Conservation (phyloP, 2,888 invertebrate genomes). For the Epistrophe grossulariae region DNA sequence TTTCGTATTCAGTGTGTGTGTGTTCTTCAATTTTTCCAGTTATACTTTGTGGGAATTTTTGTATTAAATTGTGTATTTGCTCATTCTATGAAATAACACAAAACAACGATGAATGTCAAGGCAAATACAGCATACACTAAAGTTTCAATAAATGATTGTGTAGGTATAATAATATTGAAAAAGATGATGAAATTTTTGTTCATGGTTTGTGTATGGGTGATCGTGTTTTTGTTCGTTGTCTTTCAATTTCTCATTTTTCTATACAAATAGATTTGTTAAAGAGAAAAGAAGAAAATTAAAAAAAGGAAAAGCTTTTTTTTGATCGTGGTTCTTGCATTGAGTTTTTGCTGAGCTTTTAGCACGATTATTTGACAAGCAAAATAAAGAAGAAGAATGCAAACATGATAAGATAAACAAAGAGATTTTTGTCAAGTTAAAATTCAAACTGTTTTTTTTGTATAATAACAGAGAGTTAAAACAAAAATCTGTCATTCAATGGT, state of each 20-base stretch:
- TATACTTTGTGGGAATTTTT: conserved; percentile 18
- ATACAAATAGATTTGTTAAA: conserved; percentile 53
- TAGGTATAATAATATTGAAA: conserved; percentile 44
- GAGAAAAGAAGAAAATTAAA: background rate
- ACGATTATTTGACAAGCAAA: conserved; percentile 45
- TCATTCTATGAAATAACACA: conserved; percentile 57
- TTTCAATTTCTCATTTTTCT: conserved; percentile 69
- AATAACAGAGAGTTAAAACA: too few relatives aligned
- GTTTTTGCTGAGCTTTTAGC: conserved; percentile 47
- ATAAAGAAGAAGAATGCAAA: conserved; percentile 20
- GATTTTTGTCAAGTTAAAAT: background rate
- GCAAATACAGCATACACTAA: conserved; percentile 20
- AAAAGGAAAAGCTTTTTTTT: conserved; percentile 18
- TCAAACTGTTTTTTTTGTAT: too few relatives aligned
- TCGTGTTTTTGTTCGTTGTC: conserved; percentile 69
- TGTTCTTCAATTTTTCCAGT: conserved; percentile 2
- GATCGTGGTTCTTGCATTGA: background rate
- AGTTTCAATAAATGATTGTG: background rate
- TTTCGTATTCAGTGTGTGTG: background rate
- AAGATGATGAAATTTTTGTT: conserved; percentile 67
- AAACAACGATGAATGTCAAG: conserved; percentile 69
- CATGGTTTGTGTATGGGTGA: background rate
- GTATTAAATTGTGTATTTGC: conserved; percentile 22
- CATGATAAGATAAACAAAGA: conserved; percentile 58
- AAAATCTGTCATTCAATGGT: too few relatives aligned